Percentiles rank a stretch among this genome's conserved stretches.
phyloP scores from a whole-genome alignment of 2,113 vertebrate genomes.

The Muntiacus reevesi region DNA sequence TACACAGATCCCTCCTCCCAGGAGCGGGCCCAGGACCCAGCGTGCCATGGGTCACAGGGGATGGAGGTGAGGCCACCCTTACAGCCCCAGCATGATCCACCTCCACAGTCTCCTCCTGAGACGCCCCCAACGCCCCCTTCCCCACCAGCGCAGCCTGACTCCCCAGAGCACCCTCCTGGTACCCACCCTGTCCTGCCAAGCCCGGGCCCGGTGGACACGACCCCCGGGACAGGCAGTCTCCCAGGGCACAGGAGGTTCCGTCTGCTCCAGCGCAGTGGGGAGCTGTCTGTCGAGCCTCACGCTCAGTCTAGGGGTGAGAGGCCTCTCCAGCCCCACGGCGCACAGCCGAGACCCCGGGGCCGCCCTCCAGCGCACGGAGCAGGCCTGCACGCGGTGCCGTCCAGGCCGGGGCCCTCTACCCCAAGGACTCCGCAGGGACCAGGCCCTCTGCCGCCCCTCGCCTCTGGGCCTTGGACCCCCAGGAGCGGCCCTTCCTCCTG shows the following conservation, averaged over 20 bases:
- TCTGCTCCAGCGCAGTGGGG: background rate
- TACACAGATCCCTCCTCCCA: background rate
- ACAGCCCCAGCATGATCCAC: accelerated
- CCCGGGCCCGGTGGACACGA: accelerated
- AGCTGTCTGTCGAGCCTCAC: background rate
- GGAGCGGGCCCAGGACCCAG: background rate
- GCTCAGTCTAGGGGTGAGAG: background rate
- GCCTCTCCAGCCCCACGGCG: accelerated
- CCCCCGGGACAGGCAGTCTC: background rate
- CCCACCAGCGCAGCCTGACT: background rate
- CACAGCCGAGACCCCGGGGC: background rate
- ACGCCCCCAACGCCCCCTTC: accelerated
- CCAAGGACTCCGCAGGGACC: no score
- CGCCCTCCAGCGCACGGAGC: accelerated
- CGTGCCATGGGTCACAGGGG: accelerated
- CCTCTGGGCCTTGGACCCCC: background rate
- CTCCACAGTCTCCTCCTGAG: background rate
- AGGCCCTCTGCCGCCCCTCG: background rate
- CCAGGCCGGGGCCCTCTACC: background rate
- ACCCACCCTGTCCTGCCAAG: background rate
- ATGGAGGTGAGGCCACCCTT: accelerated
- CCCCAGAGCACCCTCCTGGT: accelerated
- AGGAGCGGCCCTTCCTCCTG: background rate
- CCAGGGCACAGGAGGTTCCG: accelerated
- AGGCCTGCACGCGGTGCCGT: accelerated